phyloP scores from a whole-genome alignment of 2,888 invertebrate genomes.

The Protonemura montana region DNA sequence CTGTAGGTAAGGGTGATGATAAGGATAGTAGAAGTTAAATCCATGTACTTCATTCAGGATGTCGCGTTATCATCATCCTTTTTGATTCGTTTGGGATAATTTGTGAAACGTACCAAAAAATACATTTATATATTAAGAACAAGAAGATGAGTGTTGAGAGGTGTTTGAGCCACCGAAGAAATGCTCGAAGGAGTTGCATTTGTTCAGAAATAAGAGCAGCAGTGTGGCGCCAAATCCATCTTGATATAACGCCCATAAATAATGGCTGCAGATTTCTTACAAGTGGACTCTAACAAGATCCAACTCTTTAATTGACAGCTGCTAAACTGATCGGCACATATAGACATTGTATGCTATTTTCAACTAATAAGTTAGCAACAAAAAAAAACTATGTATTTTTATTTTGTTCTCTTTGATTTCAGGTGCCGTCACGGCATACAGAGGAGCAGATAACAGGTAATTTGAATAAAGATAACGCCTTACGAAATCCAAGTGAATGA shows the following conservation, averaged over 20 bases:
- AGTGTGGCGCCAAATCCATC: background rate
- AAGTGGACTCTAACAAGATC: background rate
- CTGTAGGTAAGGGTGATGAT: too few species aligned
- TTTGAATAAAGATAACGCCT: background rate
- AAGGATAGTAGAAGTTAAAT: too few species aligned
- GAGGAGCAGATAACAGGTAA: slow-evolving; percentile 47
- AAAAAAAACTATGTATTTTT: background rate
- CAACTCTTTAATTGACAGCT: background rate
- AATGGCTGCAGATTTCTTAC: background rate
- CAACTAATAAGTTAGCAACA: background rate
- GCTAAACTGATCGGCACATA: background rate
- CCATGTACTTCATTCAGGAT: too few species aligned
- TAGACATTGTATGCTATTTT: background rate
- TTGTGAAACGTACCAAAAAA: too few species aligned
- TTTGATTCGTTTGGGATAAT: too few species aligned
- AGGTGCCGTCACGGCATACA: slow-evolving; percentile 42
- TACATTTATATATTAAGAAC: too few species aligned
- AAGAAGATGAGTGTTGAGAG: background rate
- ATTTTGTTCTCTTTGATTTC: slow-evolving; percentile 40
- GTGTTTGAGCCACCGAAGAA: background rate
- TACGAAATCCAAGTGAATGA: background rate
- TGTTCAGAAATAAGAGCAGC: background rate
- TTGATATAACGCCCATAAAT: background rate
- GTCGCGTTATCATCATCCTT: too few species aligned
- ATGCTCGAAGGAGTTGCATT: background rate